phyloP scores from a whole-genome alignment of 2,888 invertebrate genomes.

The Sinodicranocentrus sp. region DNA sequence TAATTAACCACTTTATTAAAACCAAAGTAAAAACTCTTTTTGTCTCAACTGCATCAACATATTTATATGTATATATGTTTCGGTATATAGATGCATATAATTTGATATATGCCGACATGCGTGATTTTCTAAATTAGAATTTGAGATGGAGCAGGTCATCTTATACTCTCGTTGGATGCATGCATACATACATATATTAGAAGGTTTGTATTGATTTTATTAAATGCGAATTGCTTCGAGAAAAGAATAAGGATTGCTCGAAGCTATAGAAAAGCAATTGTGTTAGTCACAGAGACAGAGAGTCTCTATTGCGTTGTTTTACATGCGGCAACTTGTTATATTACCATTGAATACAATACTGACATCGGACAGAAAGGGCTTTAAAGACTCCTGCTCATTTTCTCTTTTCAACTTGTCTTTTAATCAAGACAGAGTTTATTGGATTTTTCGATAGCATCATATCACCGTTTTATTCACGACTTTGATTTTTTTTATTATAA shows the following conservation, averaged over 20 bases:
- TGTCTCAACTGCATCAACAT: not conserved
- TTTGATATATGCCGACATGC: no score
- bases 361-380: no score
- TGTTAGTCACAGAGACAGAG: no score
- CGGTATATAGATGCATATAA: no score
- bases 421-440: slow-evolving; percentile 37
- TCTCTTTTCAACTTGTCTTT: slow-evolving; percentile 13
- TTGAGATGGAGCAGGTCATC: not conserved
- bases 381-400: not conserved
- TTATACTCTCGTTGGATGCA: not conserved
- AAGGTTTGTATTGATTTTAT: not conserved
- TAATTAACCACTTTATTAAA: slow-evolving; percentile 28
- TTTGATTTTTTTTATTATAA: slow-evolving; percentile 10
- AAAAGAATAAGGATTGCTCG: slow-evolving; percentile 2
- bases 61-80: not conserved
- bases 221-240: slow-evolving; percentile 3
- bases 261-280: slow-evolving; percentile 7
- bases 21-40: slow-evolving; percentile 1
- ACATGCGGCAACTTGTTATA: no score
- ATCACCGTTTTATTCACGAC: slow-evolving; percentile 29
- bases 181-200: not conserved
- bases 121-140: no score
- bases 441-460: slow-evolving; percentile 28
- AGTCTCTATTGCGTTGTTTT: no score
- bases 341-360: no score